Evolutionary conservation across 1,140 invertebrate species (phyloP), one percentile per base, ranked within the genome.

Genomic region (Galendromus occidentalis): DNA sequence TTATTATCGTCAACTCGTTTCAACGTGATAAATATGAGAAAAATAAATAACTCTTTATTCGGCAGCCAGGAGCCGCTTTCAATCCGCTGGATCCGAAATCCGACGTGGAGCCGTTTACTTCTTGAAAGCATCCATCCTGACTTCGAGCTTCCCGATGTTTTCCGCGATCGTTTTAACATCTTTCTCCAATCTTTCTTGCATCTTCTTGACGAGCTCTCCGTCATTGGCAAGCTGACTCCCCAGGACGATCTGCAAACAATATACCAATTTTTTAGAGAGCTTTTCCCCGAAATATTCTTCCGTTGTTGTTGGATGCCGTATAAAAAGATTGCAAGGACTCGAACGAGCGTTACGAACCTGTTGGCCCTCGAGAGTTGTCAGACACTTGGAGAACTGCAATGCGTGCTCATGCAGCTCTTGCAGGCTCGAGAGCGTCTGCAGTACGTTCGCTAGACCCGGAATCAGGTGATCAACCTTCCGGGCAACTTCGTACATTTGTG

Each of bases 321-420:
- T 47, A 39, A 9, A 39, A 39, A 6, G 4, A 47, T 14, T 20
- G 7, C 28, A 47, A 4, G 18, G 14, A 7, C 4, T 4, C 4
- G 18, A 28, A 5, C 14, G 4, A 28, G 7, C 45, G 4, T 22
- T 22, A 47, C 42, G n/a, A 44, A 47, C 51, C 51, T 59, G 51
- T 59, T 59, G 51, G n/a, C 25, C 51, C 9, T 59, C 51, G 12
- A 59, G 9, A 14, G 51, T 59, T 4, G 51, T 59, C 33, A 59
- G 51, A 22, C 51, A 59, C 22, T 59, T 59, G 14, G 51, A 59
- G 51, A 59, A 59, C 33, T 59, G 51, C 14, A 59, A 22, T 9
- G 51, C 51, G 22, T 59, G 51, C 33, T 59, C 51, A 25, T 59
- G 51, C 22, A 59, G 20, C 22, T 59, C 51, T 33, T 59, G 51